Percentiles rank a stretch among this genome's conserved stretches.
Conservation (phyloP, 2,113 vertebrate genomes). For the Pimephales promelas region DNA sequence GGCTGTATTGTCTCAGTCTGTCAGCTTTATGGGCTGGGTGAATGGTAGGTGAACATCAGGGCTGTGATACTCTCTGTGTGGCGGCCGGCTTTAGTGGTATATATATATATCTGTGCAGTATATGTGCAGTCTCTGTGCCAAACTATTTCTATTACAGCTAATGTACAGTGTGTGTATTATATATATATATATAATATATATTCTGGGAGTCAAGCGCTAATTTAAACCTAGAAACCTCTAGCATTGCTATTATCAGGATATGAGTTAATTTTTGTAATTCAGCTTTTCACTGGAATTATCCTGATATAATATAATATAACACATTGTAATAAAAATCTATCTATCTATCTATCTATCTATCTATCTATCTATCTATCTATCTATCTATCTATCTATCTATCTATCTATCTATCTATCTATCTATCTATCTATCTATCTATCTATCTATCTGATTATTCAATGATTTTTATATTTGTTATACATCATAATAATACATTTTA, state of each 20-base stretch:
- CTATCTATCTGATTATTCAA: background rate
- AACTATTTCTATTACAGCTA: background rate
- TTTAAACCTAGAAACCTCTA: background rate
- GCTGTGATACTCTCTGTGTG: constrained; percentile 59
- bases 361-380: no score
- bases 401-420: no score
- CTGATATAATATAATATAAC: no score
- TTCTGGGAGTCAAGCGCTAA: background rate
- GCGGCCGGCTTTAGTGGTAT: background rate
- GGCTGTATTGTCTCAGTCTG: constrained; percentile 72
- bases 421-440: no score
- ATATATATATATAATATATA: background rate
- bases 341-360: no score
- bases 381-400: no score
- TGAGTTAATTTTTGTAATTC: background rate
- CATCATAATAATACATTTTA: background rate
- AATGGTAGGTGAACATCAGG: constrained; percentile 62
- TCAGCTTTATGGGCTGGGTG: constrained; percentile 79
- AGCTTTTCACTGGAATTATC: no score
- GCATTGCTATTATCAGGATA: background rate
- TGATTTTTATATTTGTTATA: background rate
- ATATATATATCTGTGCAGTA: background rate
- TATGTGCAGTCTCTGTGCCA: background rate
- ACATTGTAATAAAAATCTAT: no score
- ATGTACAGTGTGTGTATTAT: background rate